Evolutionary conservation across 2,113 vertebrate genomes (phyloP), one percentile per base, ranked within the genome.

Genomic region (Anser cygnoides): DNA sequence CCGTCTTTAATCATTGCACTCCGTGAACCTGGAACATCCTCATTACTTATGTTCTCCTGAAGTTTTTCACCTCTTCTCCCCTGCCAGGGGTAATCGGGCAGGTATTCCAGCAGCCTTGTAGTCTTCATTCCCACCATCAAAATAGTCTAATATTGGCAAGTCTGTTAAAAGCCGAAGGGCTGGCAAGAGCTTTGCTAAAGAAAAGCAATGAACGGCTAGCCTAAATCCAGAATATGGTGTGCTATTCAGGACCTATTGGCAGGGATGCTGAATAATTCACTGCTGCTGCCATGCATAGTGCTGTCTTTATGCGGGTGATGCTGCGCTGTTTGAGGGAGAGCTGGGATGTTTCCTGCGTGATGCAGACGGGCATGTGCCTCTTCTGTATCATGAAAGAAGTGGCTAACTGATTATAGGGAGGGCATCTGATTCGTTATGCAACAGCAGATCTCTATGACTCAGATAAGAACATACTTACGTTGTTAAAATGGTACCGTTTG

Each of bases 401-500:
- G 73, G 46, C 37, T 79, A 31, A 31, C 68, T 0, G 1, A 55
- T 89, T 67, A 16, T 5, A 54, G 0, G 55, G 67, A 65, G 37
- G 28, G 54, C 59, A 67, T 39, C 77, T 39, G 84, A 89, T 78
- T 46, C 7, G 4, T 59, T 50, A 31, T 26, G 35, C 29, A 68
- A 68, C 46, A 81, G n/a, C 70, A 92, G 80, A 75, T 72, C 57
- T 29, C 70, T 50, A 0, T 94, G 93, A 95, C 70, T 93, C 93
- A 95, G 83, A 58, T 84, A 87, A 81, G 70, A 61, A 31, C 17
- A 54, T 6, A 3, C 35, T 73, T 79, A 65, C 0, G 2, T 25
- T n/a, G 41, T 82, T 85, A 46, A 82, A 87, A 76, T 10, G 33
- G 14, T 62, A 33, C 41, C 0, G 41, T 43, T 94, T 93, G 79